Evolutionary conservation across 2,797 vertebrate genomes (phyloP), one percentile per base, ranked within the genome.

Genomic region (Orestias chungarensis): DNA sequence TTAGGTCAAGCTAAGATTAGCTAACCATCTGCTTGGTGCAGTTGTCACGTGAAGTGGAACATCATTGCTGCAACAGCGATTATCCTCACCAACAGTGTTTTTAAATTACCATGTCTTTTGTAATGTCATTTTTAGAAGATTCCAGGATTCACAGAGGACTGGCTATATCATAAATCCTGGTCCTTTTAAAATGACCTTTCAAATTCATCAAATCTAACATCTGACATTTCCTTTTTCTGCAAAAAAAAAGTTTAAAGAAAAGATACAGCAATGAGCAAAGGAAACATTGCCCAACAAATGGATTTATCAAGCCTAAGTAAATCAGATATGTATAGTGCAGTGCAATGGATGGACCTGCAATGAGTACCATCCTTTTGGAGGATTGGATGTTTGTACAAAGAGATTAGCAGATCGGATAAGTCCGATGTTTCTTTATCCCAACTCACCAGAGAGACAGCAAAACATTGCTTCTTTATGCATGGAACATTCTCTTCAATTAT

Each of bases 321-420:
- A 70, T 73, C 70, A 68, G 68, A 66, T 47, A 68, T 79, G 79
- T 82, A 85, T 44, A 71, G 78, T 59, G 70, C 59, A 8, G 70
- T 73, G 9, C 75, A 73, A 75, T 83, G 77, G 79, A 81, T 73
- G 50, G 71, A 71, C 73, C 76, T 82, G 76, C 82, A 81, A 70
- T 80, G 74, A 83, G 85, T 76, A 38, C 71, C 75, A 71, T 81
- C 86, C 85, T 89, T 68, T 82, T 86, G 77, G 86, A 85, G 85
- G 87, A 91, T 86, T 88, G 87, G 86, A 88, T 72, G 9, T 87
- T 84, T 84, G 85, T 87, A 84, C 87, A 84, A 90, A 84, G 86
- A 90, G 90, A 92, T 92, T 89, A 93, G 84, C 84, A 82, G 69
- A 73, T 80, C 82, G 87, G 86, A 91, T 91, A 80, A 92, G 83